These are phyloP conservation scores for Agapostemon virescens DNA, from an alignment of 2,888 invertebrate genomes.

Conservation along the genomic window DNA sequence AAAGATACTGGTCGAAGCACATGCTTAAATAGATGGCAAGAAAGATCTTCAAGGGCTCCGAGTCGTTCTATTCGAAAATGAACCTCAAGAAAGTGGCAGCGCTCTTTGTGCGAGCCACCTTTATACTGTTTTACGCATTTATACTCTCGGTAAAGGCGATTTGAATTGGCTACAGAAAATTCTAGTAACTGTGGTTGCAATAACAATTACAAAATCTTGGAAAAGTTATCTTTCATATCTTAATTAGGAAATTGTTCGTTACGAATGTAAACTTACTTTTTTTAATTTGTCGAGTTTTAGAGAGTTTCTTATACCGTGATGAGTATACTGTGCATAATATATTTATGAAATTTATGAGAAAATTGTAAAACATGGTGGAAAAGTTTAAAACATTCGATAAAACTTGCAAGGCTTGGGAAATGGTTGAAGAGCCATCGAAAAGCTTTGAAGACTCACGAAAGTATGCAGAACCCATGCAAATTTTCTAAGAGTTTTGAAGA, in stretches of 20 bases:
- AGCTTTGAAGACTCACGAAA: no score
- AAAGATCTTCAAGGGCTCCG: neutral
- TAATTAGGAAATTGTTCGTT: neutral
- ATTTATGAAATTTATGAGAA: no score
- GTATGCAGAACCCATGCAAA: no score
- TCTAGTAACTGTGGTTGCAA: neutral
- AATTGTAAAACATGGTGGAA: no score
- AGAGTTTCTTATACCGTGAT: no score
- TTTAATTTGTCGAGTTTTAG: no score
- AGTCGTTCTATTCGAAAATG: neutral
- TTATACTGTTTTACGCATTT: neutral
- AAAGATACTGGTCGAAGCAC: slow-evolving; percentile 14
- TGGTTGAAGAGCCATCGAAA: no score
- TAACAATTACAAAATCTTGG: neutral
- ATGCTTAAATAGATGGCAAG: neutral
- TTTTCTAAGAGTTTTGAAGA: no score
- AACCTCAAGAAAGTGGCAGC: neutral
- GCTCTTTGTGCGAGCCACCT: neutral
- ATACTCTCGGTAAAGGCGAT: neutral
- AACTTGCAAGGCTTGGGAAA: no score
- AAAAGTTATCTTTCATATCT: neutral
- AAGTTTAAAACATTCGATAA: no score
- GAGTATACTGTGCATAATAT: no score
- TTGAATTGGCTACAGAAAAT: neutral
- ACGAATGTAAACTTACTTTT: neutral